Evolutionary conservation across 2,113 vertebrate species (phyloP), one percentile per base, ranked within the genome.

Genomic region (Lethenteron camtschaticum): DNA sequence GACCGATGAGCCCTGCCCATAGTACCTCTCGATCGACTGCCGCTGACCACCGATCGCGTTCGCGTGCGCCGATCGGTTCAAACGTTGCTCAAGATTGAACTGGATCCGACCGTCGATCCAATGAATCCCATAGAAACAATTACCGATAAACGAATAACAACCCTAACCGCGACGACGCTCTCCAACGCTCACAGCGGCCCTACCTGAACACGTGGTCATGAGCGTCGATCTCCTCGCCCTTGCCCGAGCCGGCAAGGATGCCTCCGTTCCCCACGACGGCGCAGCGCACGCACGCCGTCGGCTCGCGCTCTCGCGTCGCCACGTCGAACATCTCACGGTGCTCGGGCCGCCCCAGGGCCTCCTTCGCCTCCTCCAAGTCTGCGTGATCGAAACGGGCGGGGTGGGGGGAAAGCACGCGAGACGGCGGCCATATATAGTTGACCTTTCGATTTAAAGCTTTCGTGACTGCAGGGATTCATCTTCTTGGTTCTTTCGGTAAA

Each of bases 161-260:
- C 41, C 41, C 41, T 41, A 41, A 41, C 41, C 41, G 41, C 41
- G 41, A 6, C 41, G 5, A 41, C n/a, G n/a, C n/a, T n/a, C n/a
- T n/a, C n/a, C 41, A 41, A 7, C 41, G 41, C 41, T 41, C 11
- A 7, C 20, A 56, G 11, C 59, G 14, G 10, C n/a, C 83, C 81
- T 12, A 85, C 85, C 85, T 82, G 78, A 87, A 86, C 18, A 87
- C 77, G 3, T 86, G 85, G 74, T 85, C 76, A 7, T 86, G 84
- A 1, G 68, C 2, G 71, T 87, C 82, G 5, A 87, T 87, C 75
- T 86, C 80, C 8, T n/a, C 9, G 8, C 85, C 85, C 73, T 77
- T 81, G 20, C 68, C 63, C 0, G 85, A 86, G 8, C 73, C 75
- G 7, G 78, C 82, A 71, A 87, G 77, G 6, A 87, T 85, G 11